Percentiles rank a stretch among this genome's conserved stretches.
These are phyloP conservation scores for Vimba vimba DNA, from an alignment of 2,113 vertebrate genomes.

Conservation along the genomic window DNA sequence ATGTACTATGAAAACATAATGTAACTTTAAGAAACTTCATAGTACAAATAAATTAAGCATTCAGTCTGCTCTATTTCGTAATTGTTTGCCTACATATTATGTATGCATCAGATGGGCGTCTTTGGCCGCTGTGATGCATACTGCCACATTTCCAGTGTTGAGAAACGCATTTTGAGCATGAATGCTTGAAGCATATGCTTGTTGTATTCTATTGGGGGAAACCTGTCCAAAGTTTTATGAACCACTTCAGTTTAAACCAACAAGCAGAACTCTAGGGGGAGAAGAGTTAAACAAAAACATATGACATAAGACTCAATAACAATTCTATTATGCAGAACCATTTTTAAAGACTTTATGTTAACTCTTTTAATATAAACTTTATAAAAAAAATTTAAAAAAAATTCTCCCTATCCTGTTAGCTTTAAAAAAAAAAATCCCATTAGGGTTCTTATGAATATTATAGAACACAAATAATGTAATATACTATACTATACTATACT, in stretches of 20 bases:
- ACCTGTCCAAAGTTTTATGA: not conserved
- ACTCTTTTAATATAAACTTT: no score
- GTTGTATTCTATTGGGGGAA: not conserved
- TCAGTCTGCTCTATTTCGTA: not conserved
- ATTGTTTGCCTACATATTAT: not conserved
- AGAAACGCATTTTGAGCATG: not conserved
- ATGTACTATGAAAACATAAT: not conserved
- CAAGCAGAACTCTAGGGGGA: not conserved
- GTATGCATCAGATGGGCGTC: not conserved
- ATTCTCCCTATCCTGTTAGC: no score
- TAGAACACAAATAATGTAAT: no score
- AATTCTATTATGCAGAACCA: not conserved
- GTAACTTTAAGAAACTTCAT: not conserved
- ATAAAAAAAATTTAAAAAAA: no score
- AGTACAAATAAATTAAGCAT: not conserved
- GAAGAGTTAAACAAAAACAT: not conserved
- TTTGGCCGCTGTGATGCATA: not conserved
- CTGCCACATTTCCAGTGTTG: not conserved
- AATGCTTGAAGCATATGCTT: not conserved
- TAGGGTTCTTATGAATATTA: no score
- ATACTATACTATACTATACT: not conserved
- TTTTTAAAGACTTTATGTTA: not conserved
- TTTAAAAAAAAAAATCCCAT: no score
- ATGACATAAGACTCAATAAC: not conserved
- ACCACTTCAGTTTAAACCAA: not conserved